Evolutionary conservation across 1,140 invertebrate genomes (phyloP).

Genomic region (Nasonia giraulti): DNA sequence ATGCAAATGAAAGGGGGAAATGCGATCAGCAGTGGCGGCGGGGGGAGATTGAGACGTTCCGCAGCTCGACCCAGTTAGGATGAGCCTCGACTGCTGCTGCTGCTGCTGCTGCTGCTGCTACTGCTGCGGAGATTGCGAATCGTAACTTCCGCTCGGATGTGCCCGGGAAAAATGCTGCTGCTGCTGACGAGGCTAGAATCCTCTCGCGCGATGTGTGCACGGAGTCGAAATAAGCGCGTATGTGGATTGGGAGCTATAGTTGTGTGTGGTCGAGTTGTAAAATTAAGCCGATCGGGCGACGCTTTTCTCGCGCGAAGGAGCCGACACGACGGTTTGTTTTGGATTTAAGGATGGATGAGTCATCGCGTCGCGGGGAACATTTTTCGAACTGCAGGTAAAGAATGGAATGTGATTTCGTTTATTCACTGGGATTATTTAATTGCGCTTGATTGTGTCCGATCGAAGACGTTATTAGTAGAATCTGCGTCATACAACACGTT

Average conservation of each 20-base stretch:
- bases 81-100: slow-evolving; percentile 11
- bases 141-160: slow-evolving; percentile 58
- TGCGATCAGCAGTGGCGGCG: slow-evolving; percentile 35
- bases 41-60: slow-evolving; percentile 42
- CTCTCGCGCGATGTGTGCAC: background rate
- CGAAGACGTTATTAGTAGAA: background rate
- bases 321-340: too few relatives aligned
- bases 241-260: too few relatives aligned
- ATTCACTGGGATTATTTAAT: background rate
- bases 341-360: background rate
- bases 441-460: background rate
- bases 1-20: slow-evolving; percentile 50
- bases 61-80: slow-evolving; percentile 47
- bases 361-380: too few relatives aligned
- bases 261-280: slow-evolving; percentile 6
- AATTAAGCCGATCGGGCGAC: slow-evolving; percentile 28
- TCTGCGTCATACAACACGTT: background rate
- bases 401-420: too few relatives aligned
- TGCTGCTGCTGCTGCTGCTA: background rate
- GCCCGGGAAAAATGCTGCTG: slow-evolving; percentile 55
- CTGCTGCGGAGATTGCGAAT: slow-evolving; percentile 59
- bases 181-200: slow-evolving; percentile 28
- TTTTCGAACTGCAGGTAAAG: too few relatives aligned
- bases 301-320: background rate
- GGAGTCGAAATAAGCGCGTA: background rate